Evolutionary conservation across 2,113 vertebrate species (phyloP).

Genomic region (Orycteropus afer): DNA sequence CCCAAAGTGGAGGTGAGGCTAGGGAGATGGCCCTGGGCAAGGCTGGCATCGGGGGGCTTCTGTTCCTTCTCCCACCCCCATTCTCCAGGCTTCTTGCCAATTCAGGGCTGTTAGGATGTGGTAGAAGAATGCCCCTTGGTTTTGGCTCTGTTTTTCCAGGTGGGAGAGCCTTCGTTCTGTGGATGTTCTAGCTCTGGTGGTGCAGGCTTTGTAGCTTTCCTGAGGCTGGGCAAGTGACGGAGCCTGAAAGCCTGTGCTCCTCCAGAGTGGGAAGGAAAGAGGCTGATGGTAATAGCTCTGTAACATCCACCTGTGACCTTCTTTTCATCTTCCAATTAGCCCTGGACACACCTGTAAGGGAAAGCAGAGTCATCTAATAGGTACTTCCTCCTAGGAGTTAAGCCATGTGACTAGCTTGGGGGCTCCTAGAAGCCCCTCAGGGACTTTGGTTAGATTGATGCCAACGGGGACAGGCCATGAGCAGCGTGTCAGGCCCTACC

Average conservation of each 20-base stretch:
- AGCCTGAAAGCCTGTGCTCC: neutral
- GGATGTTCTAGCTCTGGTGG: neutral
- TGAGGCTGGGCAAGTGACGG: neutral
- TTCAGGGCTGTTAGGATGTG: neutral
- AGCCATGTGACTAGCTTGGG: slow-evolving; percentile 21
- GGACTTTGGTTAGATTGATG: slow-evolving; percentile 7
- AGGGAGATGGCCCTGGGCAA: neutral
- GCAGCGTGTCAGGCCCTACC: neutral
- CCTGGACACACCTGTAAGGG: neutral
- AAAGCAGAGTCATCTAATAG: slow-evolving; percentile 22
- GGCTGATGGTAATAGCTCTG: neutral
- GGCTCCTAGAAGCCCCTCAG: neutral
- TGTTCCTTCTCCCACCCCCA: neutral
- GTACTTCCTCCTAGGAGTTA: neutral
- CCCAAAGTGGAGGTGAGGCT: neutral
- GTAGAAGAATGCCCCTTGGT: neutral
- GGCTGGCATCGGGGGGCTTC: neutral
- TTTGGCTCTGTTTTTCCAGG: neutral
- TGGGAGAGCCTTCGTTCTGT: neutral
- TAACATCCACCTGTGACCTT: neutral
- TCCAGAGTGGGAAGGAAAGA: neutral
- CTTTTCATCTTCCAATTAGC: neutral
- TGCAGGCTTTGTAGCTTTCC: neutral
- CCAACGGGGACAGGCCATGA: neutral
- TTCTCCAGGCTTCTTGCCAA: neutral